Evolutionary conservation across 2,113 vertebrate genomes (phyloP).

Genomic region (Leptodactylus fuscus): DNA sequence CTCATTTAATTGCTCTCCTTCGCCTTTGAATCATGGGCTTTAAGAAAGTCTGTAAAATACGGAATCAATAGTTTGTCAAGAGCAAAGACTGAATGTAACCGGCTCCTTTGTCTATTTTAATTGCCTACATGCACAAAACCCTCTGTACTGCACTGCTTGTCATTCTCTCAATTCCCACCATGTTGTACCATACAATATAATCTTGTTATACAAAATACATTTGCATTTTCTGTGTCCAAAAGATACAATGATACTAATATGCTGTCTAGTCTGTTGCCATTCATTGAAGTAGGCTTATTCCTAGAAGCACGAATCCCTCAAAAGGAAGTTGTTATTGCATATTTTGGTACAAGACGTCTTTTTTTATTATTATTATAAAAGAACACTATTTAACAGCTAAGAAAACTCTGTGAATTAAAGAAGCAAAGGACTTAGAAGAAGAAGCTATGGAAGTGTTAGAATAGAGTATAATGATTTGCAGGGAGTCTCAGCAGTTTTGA

Average conservation of each 20-base stretch:
- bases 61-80: constrained; percentile 55
- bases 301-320: not conserved
- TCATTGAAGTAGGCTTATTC: not conserved
- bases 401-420: not conserved
- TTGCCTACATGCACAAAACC: constrained; percentile 43
- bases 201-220: constrained; percentile 52
- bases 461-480: too few species aligned
- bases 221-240: constrained; percentile 8
- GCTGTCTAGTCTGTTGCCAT: not conserved
- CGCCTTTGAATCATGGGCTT: constrained; percentile 43
- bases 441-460: too few species aligned
- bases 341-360: not conserved
- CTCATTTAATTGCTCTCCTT: constrained; percentile 38
- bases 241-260: constrained; percentile 33
- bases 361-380: not conserved
- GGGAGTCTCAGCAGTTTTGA: too few species aligned
- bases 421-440: too few species aligned
- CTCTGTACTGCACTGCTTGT: constrained; percentile 19
- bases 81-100: constrained; percentile 35
- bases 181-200: constrained; percentile 45
- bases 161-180: constrained; percentile 15
- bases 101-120: constrained; percentile 46
- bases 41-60: constrained; percentile 46
- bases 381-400: not conserved
- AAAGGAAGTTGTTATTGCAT: not conserved